Evolutionary conservation across 2,797 vertebrate genomes (phyloP), one percentile per base, ranked within the genome.

Genomic region (Synaphobranchus kaupii): DNA sequence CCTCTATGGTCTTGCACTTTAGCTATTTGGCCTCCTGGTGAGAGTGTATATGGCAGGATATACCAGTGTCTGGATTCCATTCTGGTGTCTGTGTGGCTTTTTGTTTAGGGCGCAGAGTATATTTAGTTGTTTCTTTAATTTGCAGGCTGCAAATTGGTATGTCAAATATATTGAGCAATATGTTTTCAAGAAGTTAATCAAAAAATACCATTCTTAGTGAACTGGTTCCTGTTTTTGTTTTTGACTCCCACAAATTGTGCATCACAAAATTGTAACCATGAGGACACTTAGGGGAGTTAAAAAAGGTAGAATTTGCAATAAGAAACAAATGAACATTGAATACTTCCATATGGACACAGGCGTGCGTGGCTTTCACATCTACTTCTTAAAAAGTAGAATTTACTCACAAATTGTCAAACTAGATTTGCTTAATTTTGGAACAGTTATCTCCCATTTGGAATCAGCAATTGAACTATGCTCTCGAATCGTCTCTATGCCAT

Each of bases 21-120:
- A 93, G 92, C 93, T 95, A 94, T 94, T 94, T 95, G 93, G 93
- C 92, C 93, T 91, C 89, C 91, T 91, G 93, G 93, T 93, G 92
- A 94, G 93, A 89, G 92, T 94, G 90, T 94, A 93, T 95, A 95
- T 95, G 93, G 92, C 93, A 92, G 93, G 93, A 92, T 91, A 92
- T 93, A 92, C 94, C 91, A 89, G 92, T 87, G 91, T 94, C 92
- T 89, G 78, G 73, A 8, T 81, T 81, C 78, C 78, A 81, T 50
- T 50, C 52, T 86, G 34, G 17, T 28, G 10, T 63, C 73, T 20
- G 66, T 58, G 47, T 63, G 86, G 58, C 71, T 54, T 83, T 68
- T 48, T 85, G 50, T 68, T 48, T 85, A 54, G 56, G 76, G 22
- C 52, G 7, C 63, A 10, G 48, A 68, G 58, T 86, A 82, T 68